phyloP scores from a whole-genome alignment of 2,797 vertebrate genomes.

The Glossophaga mutica region DNA sequence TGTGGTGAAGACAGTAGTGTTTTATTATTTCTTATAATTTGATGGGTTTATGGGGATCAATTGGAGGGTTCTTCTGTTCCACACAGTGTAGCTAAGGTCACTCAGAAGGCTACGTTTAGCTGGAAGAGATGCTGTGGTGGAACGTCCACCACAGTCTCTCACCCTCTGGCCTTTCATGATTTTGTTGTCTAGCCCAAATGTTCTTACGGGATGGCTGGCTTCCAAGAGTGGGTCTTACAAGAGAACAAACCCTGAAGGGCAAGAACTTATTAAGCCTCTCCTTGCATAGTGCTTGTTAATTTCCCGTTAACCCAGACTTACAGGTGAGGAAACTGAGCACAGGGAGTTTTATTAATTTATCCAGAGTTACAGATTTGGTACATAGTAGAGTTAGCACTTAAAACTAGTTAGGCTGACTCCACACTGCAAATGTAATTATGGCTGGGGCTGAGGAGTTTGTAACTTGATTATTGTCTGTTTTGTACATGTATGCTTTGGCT shows the following conservation, averaged over 20 bases:
- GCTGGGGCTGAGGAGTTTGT: neutral
- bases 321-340: neutral
- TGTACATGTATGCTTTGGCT: neutral
- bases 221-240: neutral
- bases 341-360: neutral
- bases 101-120: neutral
- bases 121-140: neutral
- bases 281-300: neutral
- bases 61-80: neutral
- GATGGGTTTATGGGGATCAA: neutral
- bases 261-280: neutral
- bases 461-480: neutral
- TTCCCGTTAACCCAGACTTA: neutral
- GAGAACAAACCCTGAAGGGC: neutral
- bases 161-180: neutral
- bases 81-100: neutral
- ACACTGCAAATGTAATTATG: neutral
- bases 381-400: neutral
- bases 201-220: neutral
- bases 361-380: neutral
- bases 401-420: neutral
- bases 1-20: neutral
- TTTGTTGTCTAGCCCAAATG: neutral
- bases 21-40: neutral
- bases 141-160: neutral